phyloP scores from a whole-genome alignment of 2,888 invertebrate genomes.

The Herminia tarsipennalis region DNA sequence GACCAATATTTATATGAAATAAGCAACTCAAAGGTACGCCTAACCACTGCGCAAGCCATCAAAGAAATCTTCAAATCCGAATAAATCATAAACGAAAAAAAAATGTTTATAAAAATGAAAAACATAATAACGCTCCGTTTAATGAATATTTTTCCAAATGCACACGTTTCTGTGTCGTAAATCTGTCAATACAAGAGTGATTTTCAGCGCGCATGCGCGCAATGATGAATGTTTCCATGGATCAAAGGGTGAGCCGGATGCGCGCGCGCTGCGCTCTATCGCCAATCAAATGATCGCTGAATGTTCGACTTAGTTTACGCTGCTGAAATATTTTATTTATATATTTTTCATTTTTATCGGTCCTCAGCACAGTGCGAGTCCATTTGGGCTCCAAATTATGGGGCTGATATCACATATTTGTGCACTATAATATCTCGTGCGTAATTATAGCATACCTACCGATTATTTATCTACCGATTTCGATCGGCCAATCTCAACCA shows the following conservation, averaged over 20 bases:
- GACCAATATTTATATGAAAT: conserved; percentile 32
- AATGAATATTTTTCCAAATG: conserved; percentile 46
- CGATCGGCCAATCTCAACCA: no score
- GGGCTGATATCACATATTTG: no score
- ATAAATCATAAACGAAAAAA: conserved; percentile 46
- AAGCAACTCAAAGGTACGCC: conserved; percentile 17
- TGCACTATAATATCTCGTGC: no score
- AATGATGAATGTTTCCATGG: conserved; percentile 55
- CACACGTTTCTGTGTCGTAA: conserved; percentile 46
- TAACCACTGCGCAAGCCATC: conserved; percentile 24
- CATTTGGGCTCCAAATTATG: no score
- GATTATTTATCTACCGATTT: no score
- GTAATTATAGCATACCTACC: no score
- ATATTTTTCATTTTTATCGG: no score
- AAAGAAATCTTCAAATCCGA: conserved; percentile 40
- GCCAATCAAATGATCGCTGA: conserved; percentile 10
- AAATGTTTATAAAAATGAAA: conserved; percentile 30
- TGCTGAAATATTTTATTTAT: neutral
- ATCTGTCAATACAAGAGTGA: conserved; percentile 55
- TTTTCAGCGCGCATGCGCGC: conserved; percentile 30
- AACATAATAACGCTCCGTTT: conserved; percentile 39
- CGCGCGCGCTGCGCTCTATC: conserved; percentile 32
- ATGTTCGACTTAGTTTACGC: conserved; percentile 22
- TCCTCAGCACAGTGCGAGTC: no score
- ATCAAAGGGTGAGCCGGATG: conserved; percentile 51